A percentile compares a stretch with the other conserved stretches of the same genome.
phyloP scores from a whole-genome alignment of 2,797 vertebrate species.

The Pyrocephalus nanus region DNA sequence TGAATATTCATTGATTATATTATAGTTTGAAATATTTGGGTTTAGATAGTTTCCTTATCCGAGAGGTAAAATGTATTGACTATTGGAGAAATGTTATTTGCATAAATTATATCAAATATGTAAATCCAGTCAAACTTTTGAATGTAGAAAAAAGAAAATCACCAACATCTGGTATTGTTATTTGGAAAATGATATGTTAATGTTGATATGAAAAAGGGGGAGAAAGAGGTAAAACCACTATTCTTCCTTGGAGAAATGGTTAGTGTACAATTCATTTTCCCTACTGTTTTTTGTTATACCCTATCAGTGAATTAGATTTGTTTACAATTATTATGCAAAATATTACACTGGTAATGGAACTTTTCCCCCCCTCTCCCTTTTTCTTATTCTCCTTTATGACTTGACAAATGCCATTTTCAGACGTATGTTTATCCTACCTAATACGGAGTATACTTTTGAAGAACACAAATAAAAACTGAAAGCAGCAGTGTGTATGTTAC shows the following conservation, averaged over 20 bases:
- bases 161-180: background rate
- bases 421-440: background rate
- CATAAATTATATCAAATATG: background rate
- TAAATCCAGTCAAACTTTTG: background rate
- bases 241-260: background rate
- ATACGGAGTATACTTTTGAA: background rate
- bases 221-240: background rate
- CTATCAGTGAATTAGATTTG: background rate
- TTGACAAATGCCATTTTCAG: background rate
- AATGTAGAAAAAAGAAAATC: background rate
- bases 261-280: background rate
- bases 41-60: background rate
- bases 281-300: background rate
- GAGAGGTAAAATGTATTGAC: background rate
- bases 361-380: background rate
- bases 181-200: background rate
- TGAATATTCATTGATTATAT: background rate
- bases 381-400: background rate
- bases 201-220: background rate
- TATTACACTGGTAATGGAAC: background rate
- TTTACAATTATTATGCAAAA: background rate
- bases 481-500: background rate
- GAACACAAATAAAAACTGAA: background rate
- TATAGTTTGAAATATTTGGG: background rate
- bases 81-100: background rate